phyloP scores from a whole-genome alignment of 64 coral and sea anemone genomes.

The Dendronephthya gigantea region DNA sequence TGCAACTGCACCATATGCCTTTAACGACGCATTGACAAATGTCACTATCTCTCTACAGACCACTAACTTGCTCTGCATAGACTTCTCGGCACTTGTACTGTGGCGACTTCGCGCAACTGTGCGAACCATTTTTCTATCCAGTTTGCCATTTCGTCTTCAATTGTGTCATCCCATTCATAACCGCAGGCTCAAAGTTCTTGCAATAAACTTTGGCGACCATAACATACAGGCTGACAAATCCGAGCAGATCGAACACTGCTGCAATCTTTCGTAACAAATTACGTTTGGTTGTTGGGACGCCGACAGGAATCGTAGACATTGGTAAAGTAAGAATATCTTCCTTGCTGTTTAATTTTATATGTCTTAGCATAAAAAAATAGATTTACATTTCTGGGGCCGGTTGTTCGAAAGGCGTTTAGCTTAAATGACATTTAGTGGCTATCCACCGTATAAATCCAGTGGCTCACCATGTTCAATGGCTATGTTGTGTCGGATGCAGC shows the following conservation, averaged over 20 bases:
- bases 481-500: no score
- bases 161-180: slow-evolving; percentile 27
- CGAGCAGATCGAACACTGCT: slow-evolving; percentile 12
- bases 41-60: slow-evolving; percentile 26
- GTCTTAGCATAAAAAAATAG: no score
- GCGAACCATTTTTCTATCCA: slow-evolving; percentile 38
- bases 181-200: no score
- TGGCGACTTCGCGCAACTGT: slow-evolving; percentile 5
- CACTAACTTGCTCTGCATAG: neutral
- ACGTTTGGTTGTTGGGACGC: neutral
- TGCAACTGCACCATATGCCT: slow-evolving; percentile 35
- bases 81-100: slow-evolving; percentile 26
- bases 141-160: slow-evolving; percentile 27
- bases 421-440: no score
- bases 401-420: no score
- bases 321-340: neutral
- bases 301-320: neutral
- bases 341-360: no score
- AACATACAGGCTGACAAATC: neutral
- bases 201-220: no score
- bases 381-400: no score
- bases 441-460: no score
- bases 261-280: slow-evolving; percentile 38
- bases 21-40: slow-evolving; percentile 43
- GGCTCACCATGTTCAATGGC: no score